A percentile compares a stretch with the other conserved stretches of the same genome.
Evolutionary conservation across 2,888 invertebrate species (phyloP).

Genomic region (Pandemis cinnamomeana): DNA sequence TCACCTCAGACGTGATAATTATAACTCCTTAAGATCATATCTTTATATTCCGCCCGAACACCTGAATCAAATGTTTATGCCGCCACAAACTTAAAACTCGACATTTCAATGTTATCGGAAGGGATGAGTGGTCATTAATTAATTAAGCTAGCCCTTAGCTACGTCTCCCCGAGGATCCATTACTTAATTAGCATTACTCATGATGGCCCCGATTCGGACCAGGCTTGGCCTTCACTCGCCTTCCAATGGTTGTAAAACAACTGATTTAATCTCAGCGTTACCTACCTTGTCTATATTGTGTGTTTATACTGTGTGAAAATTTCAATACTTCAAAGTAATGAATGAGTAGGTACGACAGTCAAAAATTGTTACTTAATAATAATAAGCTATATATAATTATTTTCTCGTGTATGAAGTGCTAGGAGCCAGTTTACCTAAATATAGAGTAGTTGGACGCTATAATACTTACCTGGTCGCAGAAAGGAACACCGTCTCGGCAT

Average conservation of each 20-base stretch:
- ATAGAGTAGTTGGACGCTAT: constrained; percentile 15
- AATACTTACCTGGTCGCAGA: constrained; percentile 46
- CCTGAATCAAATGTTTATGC: constrained; percentile 10
- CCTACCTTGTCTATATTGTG: background rate
- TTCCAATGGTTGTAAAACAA: constrained; percentile 17
- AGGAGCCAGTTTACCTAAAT: background rate
- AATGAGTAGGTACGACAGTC: no score
- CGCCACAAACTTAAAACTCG: constrained; percentile 57
- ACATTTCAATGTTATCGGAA: constrained; percentile 67
- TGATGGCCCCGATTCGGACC: constrained; percentile 45
- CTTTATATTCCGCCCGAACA: constrained; percentile 20
- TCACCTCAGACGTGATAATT: background rate
- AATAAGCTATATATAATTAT: no score
- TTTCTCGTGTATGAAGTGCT: background rate
- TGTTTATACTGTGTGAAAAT: background rate
- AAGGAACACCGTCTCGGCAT: constrained; percentile 63
- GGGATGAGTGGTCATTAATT: constrained; percentile 81
- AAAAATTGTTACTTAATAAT: no score
- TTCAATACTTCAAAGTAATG: background rate
- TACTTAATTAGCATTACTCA: constrained; percentile 79
- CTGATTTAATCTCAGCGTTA: constrained; percentile 14
- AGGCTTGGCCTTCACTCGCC: constrained; percentile 17
- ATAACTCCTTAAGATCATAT: constrained; percentile 1
- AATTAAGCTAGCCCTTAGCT: constrained; percentile 77
- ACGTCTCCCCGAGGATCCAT: constrained; percentile 75